phyloP scores from a whole-genome alignment of 2,888 invertebrate species.

The Clostera curtula region DNA sequence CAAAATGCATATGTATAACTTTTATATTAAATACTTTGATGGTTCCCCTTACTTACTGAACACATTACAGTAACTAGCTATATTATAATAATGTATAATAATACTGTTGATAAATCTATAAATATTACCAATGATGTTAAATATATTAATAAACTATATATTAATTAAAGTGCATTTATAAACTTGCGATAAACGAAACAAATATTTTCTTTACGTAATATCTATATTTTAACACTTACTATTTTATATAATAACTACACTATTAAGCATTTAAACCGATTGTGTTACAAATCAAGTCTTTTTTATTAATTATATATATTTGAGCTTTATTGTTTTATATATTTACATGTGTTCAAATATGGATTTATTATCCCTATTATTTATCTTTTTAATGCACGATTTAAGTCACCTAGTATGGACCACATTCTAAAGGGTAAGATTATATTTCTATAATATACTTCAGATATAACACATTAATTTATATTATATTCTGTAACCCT shows the following conservation, averaged over 20 bases:
- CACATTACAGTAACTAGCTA: constrained; percentile 52
- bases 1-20: too few species aligned
- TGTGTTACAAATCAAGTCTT: constrained; percentile 65
- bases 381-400: constrained; percentile 66
- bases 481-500: constrained; percentile 26
- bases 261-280: constrained; percentile 57
- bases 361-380: constrained; percentile 48
- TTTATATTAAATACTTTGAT: constrained; percentile 4
- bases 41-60: constrained; percentile 46
- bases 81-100: constrained; percentile 20
- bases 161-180: constrained; percentile 43
- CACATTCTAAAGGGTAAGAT: constrained; percentile 58
- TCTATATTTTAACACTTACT: constrained; percentile 51
- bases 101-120: constrained; percentile 41
- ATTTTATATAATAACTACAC: constrained; percentile 53
- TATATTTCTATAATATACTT: constrained; percentile 17
- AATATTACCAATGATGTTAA: constrained; percentile 36
- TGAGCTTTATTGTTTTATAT: constrained; percentile 66
- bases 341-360: constrained; percentile 50
- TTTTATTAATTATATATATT: constrained; percentile 61
- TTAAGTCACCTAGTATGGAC: constrained; percentile 75
- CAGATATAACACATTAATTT: constrained; percentile 21
- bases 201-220: constrained; percentile 27
- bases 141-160: constrained; percentile 30
- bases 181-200: constrained; percentile 33